Evolutionary conservation across 2,888 invertebrate species (phyloP), one percentile per base, ranked within the genome.

Genomic region (Hydropsyche betteni): DNA sequence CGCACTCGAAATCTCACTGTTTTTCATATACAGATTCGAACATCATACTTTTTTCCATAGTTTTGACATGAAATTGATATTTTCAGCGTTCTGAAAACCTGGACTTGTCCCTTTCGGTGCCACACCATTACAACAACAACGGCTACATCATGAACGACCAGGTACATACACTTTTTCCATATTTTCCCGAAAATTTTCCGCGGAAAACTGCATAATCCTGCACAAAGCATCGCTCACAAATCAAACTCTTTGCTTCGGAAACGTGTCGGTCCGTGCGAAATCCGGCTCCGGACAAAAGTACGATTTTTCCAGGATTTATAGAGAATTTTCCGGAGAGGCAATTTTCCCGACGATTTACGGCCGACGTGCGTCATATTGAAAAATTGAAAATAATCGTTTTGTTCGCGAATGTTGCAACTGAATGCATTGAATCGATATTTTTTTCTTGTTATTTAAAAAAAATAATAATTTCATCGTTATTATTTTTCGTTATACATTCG

Each of bases 111-210:
- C 86, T 92, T 84, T 90, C 91, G 85, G 90, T 90, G 84, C 89
- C 91, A 82, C 91, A 91, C 83, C 88, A 90, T 83, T 88, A 90
- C 82, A 90, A 90, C 84, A 84, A 83, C 81, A 90, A 90, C 88
- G 88, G 91, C 81, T 92, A 92, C 90, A 90, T 89, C 85, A 92
- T 92, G 92, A 90, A 91, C 84, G 93, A 93, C 85, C 93, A 93
- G 90, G 93, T 93, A 83, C 24, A 24, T 24, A 24, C 24, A 69
- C 38, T 68, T 69, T 64, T 16, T 68, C 64, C 6, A 14, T 14
- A 34, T 33, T 36, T 10, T 10, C 5, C 14, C 1, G 12, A 53
- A 6, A 5, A 53, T 53, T 14, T 14, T 12, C 53, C 12, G 51
- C 10, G 33, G 14, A 61, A 24, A 24, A 24, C 24, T 24, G 24